A percentile compares a stretch with the other conserved stretches of the same genome.
Evolutionary conservation across 30 jellyfish, hydroid and myxozoan genomes (phyloP).

Genomic region (Pseudorhiza aurosa): DNA sequence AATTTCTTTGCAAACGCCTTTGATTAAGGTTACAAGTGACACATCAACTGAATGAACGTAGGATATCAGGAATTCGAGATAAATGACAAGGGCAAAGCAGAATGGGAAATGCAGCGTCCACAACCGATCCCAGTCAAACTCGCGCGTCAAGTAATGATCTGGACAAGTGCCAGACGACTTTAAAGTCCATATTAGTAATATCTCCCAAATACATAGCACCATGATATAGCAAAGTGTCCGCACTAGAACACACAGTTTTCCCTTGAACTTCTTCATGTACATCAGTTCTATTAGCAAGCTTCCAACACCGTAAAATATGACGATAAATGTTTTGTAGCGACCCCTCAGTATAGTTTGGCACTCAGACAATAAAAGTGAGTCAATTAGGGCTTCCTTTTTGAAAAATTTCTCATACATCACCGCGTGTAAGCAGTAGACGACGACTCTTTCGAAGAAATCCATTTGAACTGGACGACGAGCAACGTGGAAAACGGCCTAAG

Average conservation of each 20-base stretch:
- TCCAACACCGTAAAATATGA: slow-evolving; percentile 36
- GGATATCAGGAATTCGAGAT: slow-evolving; percentile 21
- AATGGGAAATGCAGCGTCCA: slow-evolving; percentile 26
- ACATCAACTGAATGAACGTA: slow-evolving; percentile 29
- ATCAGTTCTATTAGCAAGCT: slow-evolving; percentile 20
- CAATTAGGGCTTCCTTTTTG: slow-evolving; percentile 19
- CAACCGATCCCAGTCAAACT: slow-evolving; percentile 33
- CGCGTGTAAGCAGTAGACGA: slow-evolving; percentile 32
- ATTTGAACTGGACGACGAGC: neutral
- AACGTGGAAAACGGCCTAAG: neutral
- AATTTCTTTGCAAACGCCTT: neutral
- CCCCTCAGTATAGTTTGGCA: slow-evolving; percentile 36
- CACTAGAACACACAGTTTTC: slow-evolving; percentile 8
- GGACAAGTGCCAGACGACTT: slow-evolving; percentile 33
- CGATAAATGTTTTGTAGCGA: slow-evolving; percentile 24
- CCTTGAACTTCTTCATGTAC: slow-evolving; percentile 20
- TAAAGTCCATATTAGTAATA: slow-evolving; percentile 14
- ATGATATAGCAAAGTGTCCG: slow-evolving; percentile 19
- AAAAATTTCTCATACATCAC: slow-evolving; percentile 33
- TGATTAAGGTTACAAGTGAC: neutral
- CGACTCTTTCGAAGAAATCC: slow-evolving; percentile 57
- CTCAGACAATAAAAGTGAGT: slow-evolving; percentile 10
- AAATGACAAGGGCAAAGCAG: slow-evolving; percentile 28
- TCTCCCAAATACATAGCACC: slow-evolving; percentile 25
- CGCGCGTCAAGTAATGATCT: slow-evolving; percentile 5